Evolutionary conservation across 2,797 vertebrate genomes (phyloP).

Genomic region (Brachyalestes nurse): DNA sequence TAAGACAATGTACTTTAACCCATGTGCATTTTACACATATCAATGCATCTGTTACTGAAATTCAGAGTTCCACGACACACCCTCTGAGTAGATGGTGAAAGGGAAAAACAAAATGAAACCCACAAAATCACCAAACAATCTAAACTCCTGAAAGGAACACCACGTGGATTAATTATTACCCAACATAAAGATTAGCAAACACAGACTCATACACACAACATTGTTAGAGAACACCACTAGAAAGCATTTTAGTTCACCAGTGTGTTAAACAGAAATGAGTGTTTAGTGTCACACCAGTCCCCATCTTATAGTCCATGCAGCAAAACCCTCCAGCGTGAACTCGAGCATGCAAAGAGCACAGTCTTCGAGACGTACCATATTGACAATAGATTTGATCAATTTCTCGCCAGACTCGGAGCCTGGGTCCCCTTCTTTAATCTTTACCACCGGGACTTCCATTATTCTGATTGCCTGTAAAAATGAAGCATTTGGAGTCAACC

Average conservation of each 20-base stretch:
- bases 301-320: slow-evolving; percentile 53
- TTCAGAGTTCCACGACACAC: background rate
- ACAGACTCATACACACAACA: slow-evolving; percentile 34
- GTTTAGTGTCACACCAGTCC: slow-evolving; percentile 30
- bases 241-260: slow-evolving; percentile 32
- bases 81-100: background rate
- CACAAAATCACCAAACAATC: slow-evolving; percentile 4
- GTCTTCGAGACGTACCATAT: slow-evolving; percentile 88
- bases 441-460: slow-evolving; percentile 98
- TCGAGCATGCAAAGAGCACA: slow-evolving; percentile 67
- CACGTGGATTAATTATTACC: slow-evolving; percentile 31
- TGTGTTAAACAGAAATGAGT: slow-evolving; percentile 29
- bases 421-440: slow-evolving; percentile 91
- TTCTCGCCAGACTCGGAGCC: slow-evolving; percentile 87
- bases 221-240: slow-evolving; percentile 46
- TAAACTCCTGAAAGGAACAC: slow-evolving; percentile 5
- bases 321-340: slow-evolving; percentile 39
- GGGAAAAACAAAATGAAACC: background rate
- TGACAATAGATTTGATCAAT: slow-evolving; percentile 95
- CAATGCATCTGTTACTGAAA: background rate
- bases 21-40: background rate
- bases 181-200: slow-evolving; percentile 37
- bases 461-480: slow-evolving; percentile 91
- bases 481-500: slow-evolving; percentile 64
- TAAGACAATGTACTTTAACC: background rate